Evolutionary conservation across 2,797 vertebrate genomes (phyloP).

Genomic region (Clangula hyemalis): DNA sequence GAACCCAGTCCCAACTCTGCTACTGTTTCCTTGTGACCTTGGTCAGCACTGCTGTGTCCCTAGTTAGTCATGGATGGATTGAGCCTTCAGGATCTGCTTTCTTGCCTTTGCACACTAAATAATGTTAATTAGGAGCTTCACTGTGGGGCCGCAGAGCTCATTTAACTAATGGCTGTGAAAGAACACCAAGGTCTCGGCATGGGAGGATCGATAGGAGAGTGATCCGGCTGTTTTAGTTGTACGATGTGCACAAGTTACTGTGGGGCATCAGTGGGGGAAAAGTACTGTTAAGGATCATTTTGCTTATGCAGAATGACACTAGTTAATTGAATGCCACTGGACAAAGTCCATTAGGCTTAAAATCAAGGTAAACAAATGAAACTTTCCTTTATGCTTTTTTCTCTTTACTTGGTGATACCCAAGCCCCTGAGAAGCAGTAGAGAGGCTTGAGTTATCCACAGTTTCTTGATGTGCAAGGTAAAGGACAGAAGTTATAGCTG

Average conservation of each 20-base stretch:
- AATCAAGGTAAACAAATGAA: not conserved
- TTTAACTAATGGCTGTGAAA: not conserved
- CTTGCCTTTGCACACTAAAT: not conserved
- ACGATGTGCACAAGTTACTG: not conserved
- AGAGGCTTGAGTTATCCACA: not conserved
- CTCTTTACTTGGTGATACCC: not conserved
- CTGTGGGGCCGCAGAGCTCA: not conserved
- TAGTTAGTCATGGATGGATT: not conserved
- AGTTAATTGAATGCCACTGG: not conserved
- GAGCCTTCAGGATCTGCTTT: not conserved
- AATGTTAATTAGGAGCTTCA: not conserved
- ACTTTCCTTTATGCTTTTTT: not conserved
- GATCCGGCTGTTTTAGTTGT: not conserved
- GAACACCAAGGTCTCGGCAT: accelerated
- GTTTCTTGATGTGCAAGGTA: not conserved
- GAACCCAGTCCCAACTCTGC: not conserved
- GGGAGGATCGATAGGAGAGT: not conserved
- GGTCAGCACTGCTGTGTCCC: no score
- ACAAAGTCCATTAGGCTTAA: not conserved
- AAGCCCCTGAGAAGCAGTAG: not conserved
- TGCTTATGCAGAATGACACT: not conserved
- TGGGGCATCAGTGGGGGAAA: not conserved
- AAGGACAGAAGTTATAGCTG: not conserved
- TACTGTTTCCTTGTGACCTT: not conserved
- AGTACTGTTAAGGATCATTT: not conserved